Conservation (phyloP, 1,140 invertebrate genomes). For the Aphidius gifuensis region DNA sequence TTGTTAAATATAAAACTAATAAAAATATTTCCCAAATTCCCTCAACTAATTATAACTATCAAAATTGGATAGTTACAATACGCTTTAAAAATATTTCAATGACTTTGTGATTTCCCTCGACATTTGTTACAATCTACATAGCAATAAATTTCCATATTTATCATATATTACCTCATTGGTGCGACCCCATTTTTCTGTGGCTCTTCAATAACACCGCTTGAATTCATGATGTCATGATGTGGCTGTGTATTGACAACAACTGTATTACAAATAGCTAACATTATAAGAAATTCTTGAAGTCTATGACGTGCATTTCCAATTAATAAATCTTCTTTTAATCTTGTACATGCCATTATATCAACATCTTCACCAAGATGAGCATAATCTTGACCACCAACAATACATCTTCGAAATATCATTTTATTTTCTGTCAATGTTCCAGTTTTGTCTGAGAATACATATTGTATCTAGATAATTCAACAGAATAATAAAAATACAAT, state of each 20-base stretch:
- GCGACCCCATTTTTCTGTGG: conserved; percentile 37
- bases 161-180: conserved; percentile 30
- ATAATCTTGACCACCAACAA: conserved; percentile 86
- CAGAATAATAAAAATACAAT: conserved; percentile 6
- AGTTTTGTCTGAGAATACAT: conserved; percentile 97
- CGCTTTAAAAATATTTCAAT: too few relatives aligned
- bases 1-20: too few relatives aligned
- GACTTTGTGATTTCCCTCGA: too few relatives aligned
- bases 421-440: conserved; percentile 97
- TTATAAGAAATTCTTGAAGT: conserved; percentile 87
- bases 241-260: conserved; percentile 89
- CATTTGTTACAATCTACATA: too few relatives aligned
- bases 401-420: conserved; percentile 91
- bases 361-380: conserved; percentile 70
- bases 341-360: conserved; percentile 62
- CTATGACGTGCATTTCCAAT: conserved; percentile 51
- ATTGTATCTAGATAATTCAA: conserved; percentile 67
- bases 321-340: conserved; percentile 66
- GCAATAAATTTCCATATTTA: too few relatives aligned
- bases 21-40: too few relatives aligned
- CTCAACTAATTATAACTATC: too few relatives aligned
- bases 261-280: conserved; percentile 93
- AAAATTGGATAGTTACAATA: too few relatives aligned
- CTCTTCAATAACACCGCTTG: conserved; percentile 68
- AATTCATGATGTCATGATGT: conserved; percentile 85